Conservation (phyloP, 2,888 invertebrate genomes). For the Rapana venosa region DNA sequence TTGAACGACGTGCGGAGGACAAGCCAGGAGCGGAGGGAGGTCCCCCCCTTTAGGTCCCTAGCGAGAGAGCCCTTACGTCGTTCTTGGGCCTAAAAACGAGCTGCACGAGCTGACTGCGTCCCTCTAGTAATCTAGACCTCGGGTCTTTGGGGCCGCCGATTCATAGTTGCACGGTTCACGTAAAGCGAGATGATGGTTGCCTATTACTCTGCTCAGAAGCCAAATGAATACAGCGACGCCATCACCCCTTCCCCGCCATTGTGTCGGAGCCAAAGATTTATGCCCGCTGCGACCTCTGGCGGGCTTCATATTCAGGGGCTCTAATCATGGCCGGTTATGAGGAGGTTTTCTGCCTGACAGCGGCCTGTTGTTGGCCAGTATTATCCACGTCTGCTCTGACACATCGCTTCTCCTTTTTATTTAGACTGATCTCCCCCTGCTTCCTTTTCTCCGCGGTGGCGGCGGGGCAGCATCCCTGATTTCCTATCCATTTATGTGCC, state of each 20-base stretch:
- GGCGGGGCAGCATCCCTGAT: neutral
- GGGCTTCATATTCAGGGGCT: conserved; percentile 33
- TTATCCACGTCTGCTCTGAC: conserved; percentile 15
- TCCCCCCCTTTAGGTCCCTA: conserved; percentile 24
- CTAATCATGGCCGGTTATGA: conserved; percentile 35
- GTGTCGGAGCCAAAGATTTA: conserved; percentile 34
- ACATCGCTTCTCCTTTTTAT: conserved; percentile 31
- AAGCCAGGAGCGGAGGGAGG: conserved; percentile 40
- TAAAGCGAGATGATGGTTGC: conserved; percentile 40
- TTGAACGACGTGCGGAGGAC: conserved; percentile 41
- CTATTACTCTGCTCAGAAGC: conserved; percentile 23
- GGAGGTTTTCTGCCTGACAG: conserved; percentile 32
- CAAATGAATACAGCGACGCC: neutral
- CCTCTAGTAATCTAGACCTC: conserved; percentile 29
- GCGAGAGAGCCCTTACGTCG: conserved; percentile 7
- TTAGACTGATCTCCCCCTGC: conserved; percentile 35
- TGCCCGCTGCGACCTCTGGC: conserved; percentile 37
- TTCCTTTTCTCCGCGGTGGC: conserved; percentile 14
- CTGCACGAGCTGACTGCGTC: conserved; percentile 20
- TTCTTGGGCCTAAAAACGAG: conserved; percentile 4
- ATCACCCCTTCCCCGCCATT: conserved; percentile 29
- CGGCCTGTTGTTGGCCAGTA: conserved; percentile 10
- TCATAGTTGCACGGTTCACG: conserved; percentile 20
- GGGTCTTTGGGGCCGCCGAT: neutral
- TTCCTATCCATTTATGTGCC: conserved; percentile 38